Base-by-base conservation (phyloP, 2,888 invertebrate species). In the Sepioteuthis lessoniana region DNA sequence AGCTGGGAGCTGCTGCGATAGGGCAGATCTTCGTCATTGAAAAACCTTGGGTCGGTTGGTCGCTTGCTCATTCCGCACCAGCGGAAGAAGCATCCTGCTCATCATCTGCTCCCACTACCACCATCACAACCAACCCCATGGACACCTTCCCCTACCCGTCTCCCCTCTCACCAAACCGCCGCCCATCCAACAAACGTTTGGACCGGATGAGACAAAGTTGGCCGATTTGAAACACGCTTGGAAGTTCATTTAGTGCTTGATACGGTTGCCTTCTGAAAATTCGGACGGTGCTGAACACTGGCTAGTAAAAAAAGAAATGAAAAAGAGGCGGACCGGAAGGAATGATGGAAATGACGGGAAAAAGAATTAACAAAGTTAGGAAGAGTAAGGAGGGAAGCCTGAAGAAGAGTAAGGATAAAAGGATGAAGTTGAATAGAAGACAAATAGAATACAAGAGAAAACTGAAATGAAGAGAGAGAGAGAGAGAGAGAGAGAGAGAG, bases 191-290 rank as follows among this genome's bases (percentile, higher is more conserved):
- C 35, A 76, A 76, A 76, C 76, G n/a, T n/a, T 76, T 76, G n/a
- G n/a, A 76, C 76, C 76, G 76, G n/a, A 76, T 76, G 76, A 76
- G n/a, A 76, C n/a, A 76, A 76, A 76, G 16, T 76, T 76, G n/a
- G n/a, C 35, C n/a, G n/a, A 13, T n/a, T 76, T 76, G 76, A n/a
- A 76, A 76, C 35, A 76, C 76, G n/a, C 76, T 76, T 76, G 35
- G n/a, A n/a, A 76, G 76, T 76, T 76, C 76, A 76, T n/a, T 55
- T 25, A n/a, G 76, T n/a, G 76, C 35, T n/a, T 76, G 76, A 76
- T 76, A 76, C 76, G n/a, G n/a, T 76, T 76, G 76, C 16, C 16
- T n/a, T n/a, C n/a, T n/a, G n/a, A 13, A 76, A 76, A 76, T n/a
- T 76, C n/a, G 76, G 76, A 76, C 76, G n/a, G 76, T 4, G 31